A percentile compares a stretch with the other conserved stretches of the same genome.
Evolutionary conservation across 35 echinoderm and acorn worm genomes (phyloP).

Genomic region (Acanthaster planci): DNA sequence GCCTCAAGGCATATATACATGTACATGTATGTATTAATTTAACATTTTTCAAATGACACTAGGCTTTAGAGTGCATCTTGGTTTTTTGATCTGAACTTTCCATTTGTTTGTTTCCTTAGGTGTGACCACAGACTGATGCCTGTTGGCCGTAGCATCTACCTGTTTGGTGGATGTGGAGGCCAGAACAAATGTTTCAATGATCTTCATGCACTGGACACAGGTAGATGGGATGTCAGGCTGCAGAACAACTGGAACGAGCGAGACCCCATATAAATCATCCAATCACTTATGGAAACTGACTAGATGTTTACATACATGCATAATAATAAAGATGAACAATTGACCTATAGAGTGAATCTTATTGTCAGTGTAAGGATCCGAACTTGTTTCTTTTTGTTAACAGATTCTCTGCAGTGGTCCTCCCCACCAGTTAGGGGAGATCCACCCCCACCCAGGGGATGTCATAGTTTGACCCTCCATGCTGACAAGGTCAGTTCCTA

Average conservation of each 20-base stretch:
- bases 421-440: slow-evolving; percentile 23
- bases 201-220: slow-evolving; percentile 37
- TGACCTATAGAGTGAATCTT: too few species aligned
- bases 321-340: too few species aligned
- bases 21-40: too few species aligned
- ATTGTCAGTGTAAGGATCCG: neutral
- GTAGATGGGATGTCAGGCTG: too few species aligned
- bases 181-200: slow-evolving; percentile 50
- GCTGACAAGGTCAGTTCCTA: slow-evolving; percentile 24
- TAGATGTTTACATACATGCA: too few species aligned
- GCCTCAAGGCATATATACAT: too few species aligned
- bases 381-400: neutral
- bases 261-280: too few species aligned
- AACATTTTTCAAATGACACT: too few species aligned
- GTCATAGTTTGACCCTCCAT: slow-evolving; percentile 30
- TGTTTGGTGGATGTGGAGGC: slow-evolving; percentile 47
- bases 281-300: too few species aligned
- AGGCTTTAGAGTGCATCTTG: too few species aligned
- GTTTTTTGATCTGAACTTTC: too few species aligned
- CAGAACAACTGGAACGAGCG: too few species aligned
- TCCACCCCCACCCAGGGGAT: slow-evolving; percentile 26
- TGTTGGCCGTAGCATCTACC: slow-evolving; percentile 28
- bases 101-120: neutral
- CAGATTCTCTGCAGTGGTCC: slow-evolving; percentile 29
- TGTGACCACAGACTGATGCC: slow-evolving; percentile 22